Evolutionary conservation across 2,888 invertebrate species (phyloP), one percentile per base, ranked within the genome.

Genomic region (Hydropsyche betteni): DNA sequence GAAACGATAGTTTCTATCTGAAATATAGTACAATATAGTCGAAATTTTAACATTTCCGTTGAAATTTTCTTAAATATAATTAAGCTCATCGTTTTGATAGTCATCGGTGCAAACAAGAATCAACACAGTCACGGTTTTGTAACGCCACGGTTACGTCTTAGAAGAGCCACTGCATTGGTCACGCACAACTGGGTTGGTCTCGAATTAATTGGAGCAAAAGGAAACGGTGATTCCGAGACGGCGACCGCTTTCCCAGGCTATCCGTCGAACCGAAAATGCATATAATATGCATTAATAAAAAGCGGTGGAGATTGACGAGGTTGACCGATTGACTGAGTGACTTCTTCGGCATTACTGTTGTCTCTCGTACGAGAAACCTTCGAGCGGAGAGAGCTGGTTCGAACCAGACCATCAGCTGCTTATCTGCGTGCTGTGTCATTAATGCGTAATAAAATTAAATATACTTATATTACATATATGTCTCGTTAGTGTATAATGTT

Each of bases 361-460:
- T 33, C 4, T 16, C 61, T 5, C 16, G 1, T 4, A 36, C 12
- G 10, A 33, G 64, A 10, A 64, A 10, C 64, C 58, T 16, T 58
- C 58, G 58, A 16, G 16, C 16, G 24, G 58, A 14, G 58, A 36
- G 64, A 64, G 64, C 64, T 64, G 36, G 36, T 34, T 64, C 64
- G 34, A 64, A 64, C 64, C 64, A 36, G 64, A 64, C 34, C 34
- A 12, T n/a, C n/a, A n/a, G 55, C 16, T 34, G 24, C 64, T 64
- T 64, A 64, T 64, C 64, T 64, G 64, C 64, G 34, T 64, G 34
- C 64, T 64, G 34, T 64, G 34, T 64, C 64, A 64, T 64, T 64
- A 64, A 36, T 34, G 64, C 34, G 36, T 64, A 64, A 36, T 64
- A 36, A 64, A 64, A 44, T 44, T 6, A 44, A 44, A 44, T 44